Evolutionary conservation across 1,140 invertebrate genomes (phyloP).

Genomic region (Drosophila albomicans): DNA sequence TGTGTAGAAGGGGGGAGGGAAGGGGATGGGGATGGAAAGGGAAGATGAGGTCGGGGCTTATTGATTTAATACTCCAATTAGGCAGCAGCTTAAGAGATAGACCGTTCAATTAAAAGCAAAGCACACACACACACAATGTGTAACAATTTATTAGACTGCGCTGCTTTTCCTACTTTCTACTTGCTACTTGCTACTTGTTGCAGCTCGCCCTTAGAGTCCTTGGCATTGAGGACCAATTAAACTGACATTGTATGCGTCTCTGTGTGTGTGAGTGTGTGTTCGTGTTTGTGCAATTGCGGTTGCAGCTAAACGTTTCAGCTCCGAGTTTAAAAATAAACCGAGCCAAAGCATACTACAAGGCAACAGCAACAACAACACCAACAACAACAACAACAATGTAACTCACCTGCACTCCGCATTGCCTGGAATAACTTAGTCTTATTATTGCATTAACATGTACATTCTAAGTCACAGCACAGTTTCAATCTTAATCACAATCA

Average conservation of each 20-base stretch:
- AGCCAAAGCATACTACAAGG: slow-evolving; percentile 10
- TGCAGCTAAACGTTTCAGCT: slow-evolving; percentile 2
- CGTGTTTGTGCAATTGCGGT: slow-evolving; percentile 14
- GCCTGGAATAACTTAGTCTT: slow-evolving; percentile 17
- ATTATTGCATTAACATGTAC: slow-evolving; percentile 1
- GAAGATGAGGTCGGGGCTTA: background rate
- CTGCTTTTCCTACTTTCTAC: background rate
- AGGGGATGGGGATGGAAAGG: background rate
- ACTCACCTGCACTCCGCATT: slow-evolving; percentile 43
- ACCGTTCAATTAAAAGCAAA: slow-evolving; percentile 6
- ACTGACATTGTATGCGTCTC: background rate
- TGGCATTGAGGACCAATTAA: slow-evolving; percentile 34
- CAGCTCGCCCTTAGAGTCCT: slow-evolving; percentile 26
- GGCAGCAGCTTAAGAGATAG: background rate
- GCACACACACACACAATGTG: background rate
- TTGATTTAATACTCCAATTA: slow-evolving; percentile 18
- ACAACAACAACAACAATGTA: background rate
- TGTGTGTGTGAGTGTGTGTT: slow-evolving; percentile 1
- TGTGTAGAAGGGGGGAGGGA: too few species aligned
- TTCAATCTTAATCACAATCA: too few species aligned
- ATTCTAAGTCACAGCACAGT: too few species aligned
- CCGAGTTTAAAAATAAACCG: slow-evolving; percentile 36
- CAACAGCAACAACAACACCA: background rate
- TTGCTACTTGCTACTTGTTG: slow-evolving; percentile 31
- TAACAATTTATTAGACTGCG: slow-evolving; percentile 9